Conservation (phyloP, 2,888 invertebrate genomes). For the Orthonevra nobilis region DNA sequence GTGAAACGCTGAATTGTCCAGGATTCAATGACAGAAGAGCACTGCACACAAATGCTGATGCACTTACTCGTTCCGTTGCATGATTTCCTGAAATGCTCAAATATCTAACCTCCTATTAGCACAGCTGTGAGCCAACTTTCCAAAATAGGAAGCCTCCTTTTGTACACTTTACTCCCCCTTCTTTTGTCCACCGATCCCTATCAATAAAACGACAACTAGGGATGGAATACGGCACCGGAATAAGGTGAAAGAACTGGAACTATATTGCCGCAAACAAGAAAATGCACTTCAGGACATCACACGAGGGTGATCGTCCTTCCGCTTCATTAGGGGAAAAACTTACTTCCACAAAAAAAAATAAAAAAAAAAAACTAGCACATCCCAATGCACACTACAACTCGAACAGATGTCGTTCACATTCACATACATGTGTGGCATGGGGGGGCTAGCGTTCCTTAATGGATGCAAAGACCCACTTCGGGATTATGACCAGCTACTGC, state of each 20-base stretch:
- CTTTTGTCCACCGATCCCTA: conserved; percentile 27
- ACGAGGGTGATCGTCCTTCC: conserved; percentile 57
- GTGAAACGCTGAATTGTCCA: conserved; percentile 55
- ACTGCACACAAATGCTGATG: conserved; percentile 40
- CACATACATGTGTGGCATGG: conserved; percentile 11
- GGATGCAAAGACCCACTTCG: conserved; percentile 41
- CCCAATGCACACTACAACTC: conserved; percentile 37
- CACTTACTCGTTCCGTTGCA: conserved; percentile 62
- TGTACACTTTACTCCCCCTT: conserved; percentile 28
- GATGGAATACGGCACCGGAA: conserved; percentile 10
- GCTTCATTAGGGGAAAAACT: conserved; percentile 24
- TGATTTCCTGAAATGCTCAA: conserved; percentile 38
- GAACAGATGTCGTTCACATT: conserved; percentile 54
- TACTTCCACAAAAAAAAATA: conserved; percentile 11
- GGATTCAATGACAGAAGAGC: conserved; percentile 35
- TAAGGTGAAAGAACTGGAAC: conserved; percentile 61
- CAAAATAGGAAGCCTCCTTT: conserved; percentile 45
- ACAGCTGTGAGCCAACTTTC: conserved; percentile 42
- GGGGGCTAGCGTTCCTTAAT: conserved; percentile 68
- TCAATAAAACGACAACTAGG: conserved; percentile 17
- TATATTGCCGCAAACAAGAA: conserved; percentile 45
- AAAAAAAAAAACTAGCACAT: background rate
- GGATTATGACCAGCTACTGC: conserved; percentile 65
- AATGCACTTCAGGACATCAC: conserved; percentile 44
- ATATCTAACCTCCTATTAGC: conserved; percentile 46